Evolutionary conservation across 2,888 invertebrate genomes (phyloP), one percentile per base, ranked within the genome.

Genomic region (Nymphalis urticae): DNA sequence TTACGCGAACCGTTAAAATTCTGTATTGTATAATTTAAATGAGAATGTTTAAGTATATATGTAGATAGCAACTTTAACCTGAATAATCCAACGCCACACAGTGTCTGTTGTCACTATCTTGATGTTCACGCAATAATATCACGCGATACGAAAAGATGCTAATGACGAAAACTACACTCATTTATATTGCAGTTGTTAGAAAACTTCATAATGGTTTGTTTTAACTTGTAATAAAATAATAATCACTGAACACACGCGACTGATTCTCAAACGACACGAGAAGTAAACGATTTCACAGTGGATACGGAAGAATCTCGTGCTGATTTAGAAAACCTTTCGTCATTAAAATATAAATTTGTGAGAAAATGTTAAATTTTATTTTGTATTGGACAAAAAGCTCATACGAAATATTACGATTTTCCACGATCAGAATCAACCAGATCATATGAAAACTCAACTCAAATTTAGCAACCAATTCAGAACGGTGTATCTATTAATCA

Each of bases 211-310:
- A 70, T 66, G 62, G 68, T 63, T 66, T 62, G 63, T 68, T 71
- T 68, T 48, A 69, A 73, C 68, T 74, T 69, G 51, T 48, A 59
- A 68, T 66, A 59, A 69, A 59, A 68, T 70, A 69, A 67, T 59
- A 67, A 71, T 66, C 53, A 61, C 62, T 47, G 19, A n/a, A 47
- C 62, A 62, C 74, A 71, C 74, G 74, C 72, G 62, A 16, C 42
- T 13, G 56, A 66, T 54, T 53, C 32, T 42, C 48, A 48, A 62
- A 64, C 19, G 36, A 56, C 54, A 24, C 50, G 63, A 48, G 27
- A 58, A 21, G 17, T 61, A 54, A n/a, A n/a, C 9, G 56, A 56
- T 56, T 32, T 2, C n/a, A 56, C 17, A 32, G 36, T 32, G 4
- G 10, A 8, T n/a, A 56, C 17, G 6, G 16, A 50, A 56, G 17